These are phyloP conservation scores for Oryzias dopingdopingensis DNA, from an alignment of 2,797 vertebrate species.

Conservation along the genomic window DNA sequence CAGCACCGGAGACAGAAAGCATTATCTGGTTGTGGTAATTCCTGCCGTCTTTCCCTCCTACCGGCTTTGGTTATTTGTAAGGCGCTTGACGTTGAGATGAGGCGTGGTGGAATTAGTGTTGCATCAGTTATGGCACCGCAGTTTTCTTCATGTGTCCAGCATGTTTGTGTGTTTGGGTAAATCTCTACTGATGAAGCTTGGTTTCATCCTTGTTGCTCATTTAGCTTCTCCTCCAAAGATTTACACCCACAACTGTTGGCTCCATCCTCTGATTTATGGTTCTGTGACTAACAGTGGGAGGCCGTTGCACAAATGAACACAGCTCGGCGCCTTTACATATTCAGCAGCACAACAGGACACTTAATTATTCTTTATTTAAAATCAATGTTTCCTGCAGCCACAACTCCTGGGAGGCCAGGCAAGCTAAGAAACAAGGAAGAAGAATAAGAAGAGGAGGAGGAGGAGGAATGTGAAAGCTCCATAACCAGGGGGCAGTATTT, in stretches of 20 bases:
- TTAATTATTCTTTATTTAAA: conserved; percentile 72
- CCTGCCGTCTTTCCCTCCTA: conserved; percentile 30
- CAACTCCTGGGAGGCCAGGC: conserved; percentile 21
- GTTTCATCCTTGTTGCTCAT: background rate
- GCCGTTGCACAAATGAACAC: conserved; percentile 25
- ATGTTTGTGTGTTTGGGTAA: background rate
- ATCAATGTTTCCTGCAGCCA: conserved; percentile 61
- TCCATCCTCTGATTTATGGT: conserved; percentile 42
- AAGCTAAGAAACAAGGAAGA: conserved; percentile 7
- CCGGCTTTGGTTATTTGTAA: conserved; percentile 36
- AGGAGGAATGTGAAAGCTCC: conserved; percentile 11
- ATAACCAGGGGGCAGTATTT: conserved; percentile 51
- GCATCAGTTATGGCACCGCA: conserved; percentile 20
- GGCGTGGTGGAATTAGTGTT: conserved; percentile 15
- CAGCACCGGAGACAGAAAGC: conserved; percentile 50
- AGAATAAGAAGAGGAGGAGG: background rate
- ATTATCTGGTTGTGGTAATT: conserved; percentile 46
- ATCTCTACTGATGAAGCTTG: conserved; percentile 10
- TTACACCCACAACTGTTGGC: conserved; percentile 28
- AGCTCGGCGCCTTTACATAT: conserved; percentile 41
- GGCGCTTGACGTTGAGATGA: conserved; percentile 14
- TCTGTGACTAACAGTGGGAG: conserved; percentile 37
- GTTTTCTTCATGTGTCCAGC: conserved; percentile 10
- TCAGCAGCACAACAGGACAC: conserved; percentile 54
- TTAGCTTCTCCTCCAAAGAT: conserved; percentile 23